phyloP scores from a whole-genome alignment of 2,113 vertebrate species.

The Vanacampus margaritifer region DNA sequence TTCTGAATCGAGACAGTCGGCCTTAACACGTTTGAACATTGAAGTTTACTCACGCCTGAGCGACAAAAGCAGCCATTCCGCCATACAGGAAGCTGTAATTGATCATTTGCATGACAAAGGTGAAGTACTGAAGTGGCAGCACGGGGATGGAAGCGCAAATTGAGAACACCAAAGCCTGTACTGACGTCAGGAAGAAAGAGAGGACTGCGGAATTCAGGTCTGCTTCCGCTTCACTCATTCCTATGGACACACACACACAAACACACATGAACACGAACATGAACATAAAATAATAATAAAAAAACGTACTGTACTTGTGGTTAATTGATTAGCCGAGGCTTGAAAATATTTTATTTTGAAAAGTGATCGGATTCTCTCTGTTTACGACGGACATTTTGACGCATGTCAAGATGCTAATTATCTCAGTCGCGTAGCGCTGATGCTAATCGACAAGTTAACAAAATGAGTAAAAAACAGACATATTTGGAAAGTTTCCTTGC shows the following conservation, averaged over 20 bases:
- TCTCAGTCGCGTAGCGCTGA: too few relatives aligned
- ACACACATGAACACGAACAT: neutral
- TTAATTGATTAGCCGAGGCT: too few relatives aligned
- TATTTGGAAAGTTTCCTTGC: too few relatives aligned
- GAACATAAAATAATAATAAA: neutral
- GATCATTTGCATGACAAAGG: conserved; percentile 85
- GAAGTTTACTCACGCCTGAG: conserved; percentile 79
- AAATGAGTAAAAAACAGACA: too few relatives aligned
- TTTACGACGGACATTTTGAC: too few relatives aligned
- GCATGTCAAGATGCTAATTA: too few relatives aligned
- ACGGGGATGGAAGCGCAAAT: conserved; percentile 74
- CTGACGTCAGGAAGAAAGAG: conserved; percentile 79
- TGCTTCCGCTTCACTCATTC: conserved; percentile 53
- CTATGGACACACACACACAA: conserved; percentile 33
- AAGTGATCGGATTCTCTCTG: too few relatives aligned
- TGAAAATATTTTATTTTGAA: too few relatives aligned
- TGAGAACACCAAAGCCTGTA: conserved; percentile 81
- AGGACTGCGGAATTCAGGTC: conserved; percentile 75
- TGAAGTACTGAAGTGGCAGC: conserved; percentile 80
- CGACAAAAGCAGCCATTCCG: conserved; percentile 84
- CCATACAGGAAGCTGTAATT: conserved; percentile 91
- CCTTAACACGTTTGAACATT: too few relatives aligned
- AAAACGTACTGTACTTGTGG: too few relatives aligned
- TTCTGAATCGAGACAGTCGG: too few relatives aligned
- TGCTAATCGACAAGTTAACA: too few relatives aligned